A percentile compares a stretch with the other conserved stretches of the same genome.
Evolutionary conservation across 2,888 invertebrate genomes (phyloP).

Genomic region (Celastrina argiolus): DNA sequence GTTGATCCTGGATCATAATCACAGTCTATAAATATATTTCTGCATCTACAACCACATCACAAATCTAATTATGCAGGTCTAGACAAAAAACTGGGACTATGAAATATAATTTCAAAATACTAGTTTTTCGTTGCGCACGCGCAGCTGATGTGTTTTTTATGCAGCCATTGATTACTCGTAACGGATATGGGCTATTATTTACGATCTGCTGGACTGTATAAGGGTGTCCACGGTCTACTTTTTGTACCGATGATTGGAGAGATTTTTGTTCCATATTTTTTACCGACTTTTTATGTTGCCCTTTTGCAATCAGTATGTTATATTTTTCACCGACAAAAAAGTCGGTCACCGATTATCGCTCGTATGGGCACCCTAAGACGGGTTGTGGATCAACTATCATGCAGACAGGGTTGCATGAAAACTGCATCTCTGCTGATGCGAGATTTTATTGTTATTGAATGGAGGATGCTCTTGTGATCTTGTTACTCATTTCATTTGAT

Average conservation of each 20-base stretch:
- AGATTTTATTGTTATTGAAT: neutral
- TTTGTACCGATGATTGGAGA: no score
- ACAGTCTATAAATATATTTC: conserved; percentile 6
- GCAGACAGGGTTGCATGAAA: neutral
- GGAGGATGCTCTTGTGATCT: neutral
- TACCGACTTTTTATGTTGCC: no score
- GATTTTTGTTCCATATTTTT: no score
- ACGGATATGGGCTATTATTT: conserved; percentile 18
- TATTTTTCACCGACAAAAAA: no score
- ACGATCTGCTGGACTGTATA: conserved; percentile 15
- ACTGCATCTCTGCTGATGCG: neutral
- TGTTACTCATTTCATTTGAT: neutral
- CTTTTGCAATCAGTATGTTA: no score
- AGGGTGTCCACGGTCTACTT: no score
- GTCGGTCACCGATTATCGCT: no score
- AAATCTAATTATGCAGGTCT: conserved; percentile 18
- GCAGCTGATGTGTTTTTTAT: conserved; percentile 16
- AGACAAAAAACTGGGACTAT: conserved; percentile 3
- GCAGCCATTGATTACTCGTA: conserved; percentile 19
- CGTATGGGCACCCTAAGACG: no score
- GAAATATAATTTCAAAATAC: conserved; percentile 19
- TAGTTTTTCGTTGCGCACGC: conserved; percentile 14
- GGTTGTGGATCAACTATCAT: conserved; percentile 9
- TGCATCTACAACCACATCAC: neutral
- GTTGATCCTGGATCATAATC: neutral